Base-by-base conservation (phyloP, 2,888 invertebrate species). In the Cantharis rustica region DNA sequence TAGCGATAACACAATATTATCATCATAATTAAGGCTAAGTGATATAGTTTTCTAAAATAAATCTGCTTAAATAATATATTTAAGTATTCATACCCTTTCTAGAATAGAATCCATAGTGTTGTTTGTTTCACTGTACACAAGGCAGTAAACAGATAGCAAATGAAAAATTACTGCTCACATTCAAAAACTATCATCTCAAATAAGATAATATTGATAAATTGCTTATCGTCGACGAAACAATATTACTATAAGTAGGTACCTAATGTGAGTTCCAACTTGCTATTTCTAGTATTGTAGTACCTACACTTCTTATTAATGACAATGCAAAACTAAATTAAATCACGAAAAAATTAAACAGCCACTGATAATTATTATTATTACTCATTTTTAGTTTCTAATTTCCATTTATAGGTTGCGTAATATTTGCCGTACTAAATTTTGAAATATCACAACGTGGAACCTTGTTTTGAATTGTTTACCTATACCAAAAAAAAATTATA, bases 41-140 rank as follows among this genome's bases (percentile, higher is more conserved):
- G 26, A 27, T 4, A 27, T 27, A 10, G 10, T 27, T 27, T 23
- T 27, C 26, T 27, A 27, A 27, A 27, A 27, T 27, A 10, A 66
- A 17, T 63, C 11, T 1, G 20, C 13, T 1, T 16, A 69, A 16
- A 31, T 69, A 27, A 16, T 15, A 70, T 16, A n/a, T n/a, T n/a
- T n/a, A 70, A 70, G 11, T 69, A 68, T 71, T 79, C 80, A 76
- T 82, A 83, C 83, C 80, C 82, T 81, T 68, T 83, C 82, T 26
- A 83, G 73, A 70, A 83, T 75, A 69, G 78, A 78, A 69, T 77
- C 76, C 83, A 83, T 83, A 72, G 16, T 66, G 11, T 23, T 13
- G 7, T 16, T 62, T 73, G 13, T 13, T 68, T 47, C 73, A 47
- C 47, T 73, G 61, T 11, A 27, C 69, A 73, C 73, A 69, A 73